Evolutionary conservation across 1,140 invertebrate genomes (phyloP).

Genomic region (Zaprionus gabonicus): DNA sequence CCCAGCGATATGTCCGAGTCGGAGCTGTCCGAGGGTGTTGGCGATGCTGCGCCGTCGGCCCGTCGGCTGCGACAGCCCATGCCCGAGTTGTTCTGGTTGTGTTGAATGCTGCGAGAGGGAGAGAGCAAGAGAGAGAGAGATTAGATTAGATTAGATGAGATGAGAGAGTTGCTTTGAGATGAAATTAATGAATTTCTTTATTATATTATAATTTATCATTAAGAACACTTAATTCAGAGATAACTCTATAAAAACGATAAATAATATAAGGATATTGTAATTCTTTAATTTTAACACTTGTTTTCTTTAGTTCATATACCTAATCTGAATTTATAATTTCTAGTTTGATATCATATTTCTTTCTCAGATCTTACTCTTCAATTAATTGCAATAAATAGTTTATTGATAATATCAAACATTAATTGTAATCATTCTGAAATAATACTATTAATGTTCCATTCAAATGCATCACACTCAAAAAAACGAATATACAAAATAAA

Average conservation of each 20-base stretch:
- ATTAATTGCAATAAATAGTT: too few species aligned
- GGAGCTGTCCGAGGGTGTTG: slow-evolving; percentile 84
- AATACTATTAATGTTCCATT: neutral
- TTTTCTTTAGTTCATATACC: neutral
- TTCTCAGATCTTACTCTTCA: too few species aligned
- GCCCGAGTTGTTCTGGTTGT: slow-evolving; percentile 82
- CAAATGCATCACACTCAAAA: too few species aligned
- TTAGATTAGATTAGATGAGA: neutral
- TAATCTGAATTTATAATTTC: too few species aligned
- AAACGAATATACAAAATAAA: too few species aligned
- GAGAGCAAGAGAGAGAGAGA: neutral
- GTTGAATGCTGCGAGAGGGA: slow-evolving; percentile 76
- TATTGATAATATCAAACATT: neutral
- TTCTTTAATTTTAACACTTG: neutral
- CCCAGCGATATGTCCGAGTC: slow-evolving; percentile 86
- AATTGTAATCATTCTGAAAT: neutral
- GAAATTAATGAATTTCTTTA: neutral
- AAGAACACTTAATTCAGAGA: neutral
- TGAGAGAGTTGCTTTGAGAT: neutral
- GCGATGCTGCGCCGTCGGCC: slow-evolving; percentile 77
- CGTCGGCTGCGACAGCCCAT: slow-evolving; percentile 71
- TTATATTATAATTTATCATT: neutral
- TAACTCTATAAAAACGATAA: neutral
- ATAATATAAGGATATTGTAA: too few species aligned
- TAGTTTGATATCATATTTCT: too few species aligned